These are phyloP conservation scores for Zonitis immaculata DNA, from an alignment of 2,888 invertebrate genomes.

Conservation along the genomic window DNA sequence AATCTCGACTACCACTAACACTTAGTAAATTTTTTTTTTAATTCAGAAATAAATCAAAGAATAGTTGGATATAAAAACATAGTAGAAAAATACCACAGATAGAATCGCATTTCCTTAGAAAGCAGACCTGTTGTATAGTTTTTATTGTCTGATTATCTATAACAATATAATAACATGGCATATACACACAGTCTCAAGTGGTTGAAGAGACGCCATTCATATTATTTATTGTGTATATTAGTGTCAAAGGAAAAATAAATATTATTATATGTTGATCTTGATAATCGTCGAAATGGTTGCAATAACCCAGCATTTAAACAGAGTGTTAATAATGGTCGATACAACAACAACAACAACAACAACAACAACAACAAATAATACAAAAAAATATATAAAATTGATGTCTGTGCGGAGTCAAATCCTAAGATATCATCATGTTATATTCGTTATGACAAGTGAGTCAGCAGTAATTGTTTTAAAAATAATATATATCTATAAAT, in stretches of 20 bases:
- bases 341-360: no score
- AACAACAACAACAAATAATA: no score
- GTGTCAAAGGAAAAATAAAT: not conserved
- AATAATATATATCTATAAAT: not conserved
- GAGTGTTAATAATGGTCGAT: not conserved
- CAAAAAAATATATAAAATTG: not conserved
- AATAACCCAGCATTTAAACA: constrained; percentile 12
- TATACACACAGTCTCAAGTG: constrained; percentile 34
- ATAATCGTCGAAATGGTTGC: not conserved
- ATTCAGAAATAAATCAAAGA: no score
- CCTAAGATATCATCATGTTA: constrained; percentile 9
- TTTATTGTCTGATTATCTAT: constrained; percentile 33
- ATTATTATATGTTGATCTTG: not conserved
- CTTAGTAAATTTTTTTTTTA: no score
- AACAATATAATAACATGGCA: constrained; percentile 40
- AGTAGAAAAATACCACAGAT: constrained; percentile 31
- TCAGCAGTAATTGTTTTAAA: constrained; percentile 13
- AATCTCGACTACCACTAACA: no score
- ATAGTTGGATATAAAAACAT: constrained; percentile 27
- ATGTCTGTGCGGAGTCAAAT: constrained; percentile 6
- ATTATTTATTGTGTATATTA: not conserved
- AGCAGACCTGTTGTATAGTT: constrained; percentile 19
- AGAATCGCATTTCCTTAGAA: constrained; percentile 30
- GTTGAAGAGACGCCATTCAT: constrained; percentile 37
- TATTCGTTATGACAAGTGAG: constrained; percentile 22